These are phyloP conservation scores for Dicranocentrus wangi DNA, from an alignment of 2,888 invertebrate species.

Conservation along the genomic window DNA sequence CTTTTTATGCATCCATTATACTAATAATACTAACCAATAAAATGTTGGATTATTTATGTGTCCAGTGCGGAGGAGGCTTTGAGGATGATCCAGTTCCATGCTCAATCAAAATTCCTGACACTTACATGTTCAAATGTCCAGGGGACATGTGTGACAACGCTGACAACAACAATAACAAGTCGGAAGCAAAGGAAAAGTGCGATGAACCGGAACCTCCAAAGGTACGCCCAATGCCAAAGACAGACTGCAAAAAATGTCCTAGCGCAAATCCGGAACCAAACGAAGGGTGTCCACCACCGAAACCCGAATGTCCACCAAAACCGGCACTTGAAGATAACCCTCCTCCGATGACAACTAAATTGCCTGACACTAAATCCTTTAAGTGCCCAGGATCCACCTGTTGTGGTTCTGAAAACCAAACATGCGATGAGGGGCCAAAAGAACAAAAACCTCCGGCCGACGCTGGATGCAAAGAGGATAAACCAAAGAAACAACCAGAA, in stretches of 20 bases:
- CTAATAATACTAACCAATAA: too few species aligned
- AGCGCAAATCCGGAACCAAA: background rate
- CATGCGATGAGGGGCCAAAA: background rate
- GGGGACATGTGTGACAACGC: conserved; percentile 9
- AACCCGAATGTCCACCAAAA: background rate
- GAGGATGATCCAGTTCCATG: conserved; percentile 14
- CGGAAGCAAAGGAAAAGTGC: conserved; percentile 5
- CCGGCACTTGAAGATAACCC: conserved; percentile 13
- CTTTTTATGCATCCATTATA: too few species aligned
- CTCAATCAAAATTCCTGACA: conserved; percentile 28
- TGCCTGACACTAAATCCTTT: conserved; percentile 21
- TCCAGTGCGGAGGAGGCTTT: too few species aligned
- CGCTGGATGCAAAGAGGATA: background rate
- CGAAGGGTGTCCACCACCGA: background rate
- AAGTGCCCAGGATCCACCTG: conserved; percentile 2
- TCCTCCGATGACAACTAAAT: conserved; percentile 12
- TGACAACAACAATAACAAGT: conserved; percentile 24
- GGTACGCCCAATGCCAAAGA: conserved; percentile 17
- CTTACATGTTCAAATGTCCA: conserved; percentile 41
- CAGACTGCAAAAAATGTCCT: background rate
- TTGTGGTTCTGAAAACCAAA: background rate
- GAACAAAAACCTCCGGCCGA: background rate
- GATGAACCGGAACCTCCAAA: background rate
- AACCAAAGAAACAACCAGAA: background rate
- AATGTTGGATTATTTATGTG: too few species aligned